Evolutionary conservation across 2,888 invertebrate genomes (phyloP), one percentile per base, ranked within the genome.

Genomic region (Drosophila antonietae): DNA sequence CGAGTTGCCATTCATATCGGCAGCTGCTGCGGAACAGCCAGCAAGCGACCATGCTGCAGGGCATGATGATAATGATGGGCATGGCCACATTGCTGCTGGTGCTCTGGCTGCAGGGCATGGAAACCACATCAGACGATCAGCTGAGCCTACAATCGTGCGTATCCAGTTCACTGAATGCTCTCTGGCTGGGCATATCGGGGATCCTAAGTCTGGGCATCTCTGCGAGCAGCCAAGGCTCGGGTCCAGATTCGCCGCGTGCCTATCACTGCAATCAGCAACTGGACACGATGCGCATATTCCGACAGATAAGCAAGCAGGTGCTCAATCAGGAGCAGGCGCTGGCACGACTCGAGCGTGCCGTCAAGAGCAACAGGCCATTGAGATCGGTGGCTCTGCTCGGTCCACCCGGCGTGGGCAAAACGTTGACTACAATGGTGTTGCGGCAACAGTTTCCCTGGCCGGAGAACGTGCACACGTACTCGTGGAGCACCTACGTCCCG

Each of bases 401-500:
- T 0, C 67, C 90, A 5, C 61, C 83, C 0, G 90, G 91, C 1
- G 83, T 90, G n/a, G 91, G 91, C 8, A 91, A 91, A 61, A 75
- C 85, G 0, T 62, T 89, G 10, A 81, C 90, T 2, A 62, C 70
- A 0, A 68, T 81, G 41, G 51, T 72, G 3, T 37, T 91, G 3
- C 60, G 65, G 1, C 46, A 81, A 1, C 33, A 68, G 8, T 91
- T 86, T 61, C 90, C 87, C n/a, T 91, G 91, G 91, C 72, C 70
- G 28, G 78, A 89, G 44, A 91, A 91, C 35, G 77, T 73, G 1
- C 85, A 91, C 20, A 61, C 62, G n/a, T 88, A 85, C 41, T 79
- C 78, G 2, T 91, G 90, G 90, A 74, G 59, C 68, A 75, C 76
- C 3, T 41, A 52, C n/a, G 76, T 73, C 14, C 43, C 77, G 14